phyloP scores from a whole-genome alignment of 2,113 vertebrate species.

The Entosphenus tridentatus region DNA sequence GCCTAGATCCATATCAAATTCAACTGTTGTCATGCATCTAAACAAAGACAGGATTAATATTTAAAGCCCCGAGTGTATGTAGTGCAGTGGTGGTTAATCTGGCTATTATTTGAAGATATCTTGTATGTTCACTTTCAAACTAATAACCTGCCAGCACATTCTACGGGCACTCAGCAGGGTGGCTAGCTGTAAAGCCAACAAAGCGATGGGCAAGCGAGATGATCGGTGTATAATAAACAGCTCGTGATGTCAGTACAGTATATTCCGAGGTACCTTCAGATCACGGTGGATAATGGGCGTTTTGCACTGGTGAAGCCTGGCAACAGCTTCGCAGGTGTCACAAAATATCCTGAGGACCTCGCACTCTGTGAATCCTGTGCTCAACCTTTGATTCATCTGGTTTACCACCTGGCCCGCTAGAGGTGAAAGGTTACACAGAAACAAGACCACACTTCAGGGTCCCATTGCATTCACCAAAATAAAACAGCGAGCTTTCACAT shows the following conservation, averaged over 20 bases:
- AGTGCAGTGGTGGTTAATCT: too few relatives aligned
- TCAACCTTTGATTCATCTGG: conserved; percentile 79
- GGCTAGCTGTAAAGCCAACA: neutral
- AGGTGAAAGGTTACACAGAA: neutral
- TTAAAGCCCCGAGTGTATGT: too few relatives aligned
- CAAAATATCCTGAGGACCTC: conserved; percentile 91
- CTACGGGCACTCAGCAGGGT: neutral
- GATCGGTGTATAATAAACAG: too few relatives aligned
- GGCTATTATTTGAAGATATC: too few relatives aligned
- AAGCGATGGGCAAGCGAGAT: neutral
- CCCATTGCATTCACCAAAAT: neutral
- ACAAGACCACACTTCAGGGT: neutral
- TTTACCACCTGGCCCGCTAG: conserved; percentile 88
- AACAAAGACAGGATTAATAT: too few relatives aligned
- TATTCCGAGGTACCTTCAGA: conserved; percentile 37
- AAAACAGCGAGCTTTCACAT: neutral
- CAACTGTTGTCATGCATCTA: too few relatives aligned
- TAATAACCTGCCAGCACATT: neutral
- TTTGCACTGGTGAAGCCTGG: conserved; percentile 77
- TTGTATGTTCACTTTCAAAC: too few relatives aligned
- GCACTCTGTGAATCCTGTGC: conserved; percentile 64
- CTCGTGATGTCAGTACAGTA: too few relatives aligned
- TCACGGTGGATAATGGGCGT: conserved; percentile 75
- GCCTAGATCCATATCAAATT: too few relatives aligned
- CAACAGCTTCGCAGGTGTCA: conserved; percentile 72